Evolutionary conservation across 2,113 vertebrate genomes (phyloP), one percentile per base, ranked within the genome.

Genomic region (Phalacrocorax brasilianus): DNA sequence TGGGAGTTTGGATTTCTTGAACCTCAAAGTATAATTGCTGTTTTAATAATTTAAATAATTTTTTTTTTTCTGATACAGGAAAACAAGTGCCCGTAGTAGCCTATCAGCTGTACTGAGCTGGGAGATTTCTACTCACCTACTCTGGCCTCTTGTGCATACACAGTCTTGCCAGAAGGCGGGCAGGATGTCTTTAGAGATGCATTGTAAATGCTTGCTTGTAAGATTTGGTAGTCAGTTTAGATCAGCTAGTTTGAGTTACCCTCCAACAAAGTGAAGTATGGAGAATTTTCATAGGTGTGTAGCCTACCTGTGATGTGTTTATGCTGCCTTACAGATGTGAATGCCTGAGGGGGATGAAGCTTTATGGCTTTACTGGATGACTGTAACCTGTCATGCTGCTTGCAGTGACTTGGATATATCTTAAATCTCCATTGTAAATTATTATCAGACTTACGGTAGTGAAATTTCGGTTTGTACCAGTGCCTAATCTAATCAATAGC

Each of bases 11-110:
- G 87, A 30, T 81, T 85, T 96, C 91, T 75, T 88, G 67, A 93
- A 73, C 52, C 21, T 94, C 80, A 52, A 94, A 94, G 63, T 88
- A 77, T 88, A 97, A 92, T 72, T 68, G 26, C 56, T 81, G 45
- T 58, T 95, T 87, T 91, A 85, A 85, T 68, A 8, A 55, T 82
- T 94, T 61, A 95, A 97, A 68, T n/a, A 47, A 59, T 77, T 72
- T 65, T 21, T 78, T 65, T 52, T 66, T 91, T 94, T 24, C 58
- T 74, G 35, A 84, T 94, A 90, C 5, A 87, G 75, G 47, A 87
- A 97, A 95, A 78, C 68, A 88, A 89, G 21, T 11, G 17, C 7
- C 61, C 22, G 3, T 47, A 70, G 53, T 80, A 90, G 89, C 42
- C 33, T 62, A 14, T 70, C n/a, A 55, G 56, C 91, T 50, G 5